Evolutionary conservation across 2,113 vertebrate species (phyloP).

Genomic region (Notarius lentiginosus): DNA sequence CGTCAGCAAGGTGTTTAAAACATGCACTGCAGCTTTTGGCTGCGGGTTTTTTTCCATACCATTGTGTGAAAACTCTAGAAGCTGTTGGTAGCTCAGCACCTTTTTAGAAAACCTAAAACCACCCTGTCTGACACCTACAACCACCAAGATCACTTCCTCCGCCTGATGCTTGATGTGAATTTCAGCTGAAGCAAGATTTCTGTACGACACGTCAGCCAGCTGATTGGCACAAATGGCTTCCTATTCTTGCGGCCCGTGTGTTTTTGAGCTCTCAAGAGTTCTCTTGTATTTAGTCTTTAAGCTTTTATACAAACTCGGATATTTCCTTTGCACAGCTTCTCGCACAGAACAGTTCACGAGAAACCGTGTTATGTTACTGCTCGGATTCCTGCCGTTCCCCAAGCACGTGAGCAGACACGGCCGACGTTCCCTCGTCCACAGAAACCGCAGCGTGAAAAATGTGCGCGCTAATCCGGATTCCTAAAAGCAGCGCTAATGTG

Average conservation of each 20-base stretch:
- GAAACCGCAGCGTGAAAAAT: neutral
- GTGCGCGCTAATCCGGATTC: neutral
- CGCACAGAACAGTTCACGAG: neutral
- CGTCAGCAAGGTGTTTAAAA: neutral
- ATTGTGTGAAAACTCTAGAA: neutral
- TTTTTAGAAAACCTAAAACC: neutral
- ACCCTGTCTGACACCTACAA: neutral
- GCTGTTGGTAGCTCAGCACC: neutral
- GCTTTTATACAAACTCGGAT: neutral
- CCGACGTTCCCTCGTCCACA: neutral
- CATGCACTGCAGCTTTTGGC: too few relatives aligned
- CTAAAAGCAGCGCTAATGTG: constrained; percentile 6
- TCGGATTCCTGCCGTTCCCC: neutral
- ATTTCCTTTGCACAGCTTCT: neutral
- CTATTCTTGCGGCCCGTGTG: too few relatives aligned
- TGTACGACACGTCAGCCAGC: neutral
- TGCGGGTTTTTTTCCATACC: neutral
- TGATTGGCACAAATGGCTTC: neutral
- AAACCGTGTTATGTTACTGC: neutral
- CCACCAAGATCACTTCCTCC: neutral
- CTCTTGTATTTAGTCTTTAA: neutral
- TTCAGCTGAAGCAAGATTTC: neutral
- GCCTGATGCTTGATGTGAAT: neutral
- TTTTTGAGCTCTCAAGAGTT: neutral
- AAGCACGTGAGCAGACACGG: neutral